These are phyloP conservation scores for Oligia latruncula DNA, from an alignment of 2,888 invertebrate species.

Conservation along the genomic window DNA sequence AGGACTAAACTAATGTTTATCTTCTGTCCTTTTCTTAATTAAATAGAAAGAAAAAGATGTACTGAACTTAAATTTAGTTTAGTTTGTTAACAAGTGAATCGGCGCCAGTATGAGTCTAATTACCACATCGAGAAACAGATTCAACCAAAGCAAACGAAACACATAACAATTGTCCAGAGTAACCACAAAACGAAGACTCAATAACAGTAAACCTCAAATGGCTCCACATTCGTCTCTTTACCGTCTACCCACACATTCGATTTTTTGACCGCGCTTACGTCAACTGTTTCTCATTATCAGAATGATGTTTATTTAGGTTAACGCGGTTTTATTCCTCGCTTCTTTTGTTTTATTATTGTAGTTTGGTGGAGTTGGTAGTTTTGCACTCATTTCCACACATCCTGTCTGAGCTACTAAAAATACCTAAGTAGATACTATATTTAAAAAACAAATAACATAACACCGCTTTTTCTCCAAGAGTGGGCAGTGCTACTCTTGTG, in stretches of 20 bases:
- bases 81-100: too few relatives aligned
- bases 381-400: not conserved
- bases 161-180: constrained; percentile 1
- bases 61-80: too few relatives aligned
- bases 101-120: not conserved
- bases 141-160: constrained; percentile 20
- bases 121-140: constrained; percentile 5
- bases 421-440: not conserved
- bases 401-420: not conserved
- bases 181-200: constrained; percentile 46
- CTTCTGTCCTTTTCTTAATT: too few relatives aligned
- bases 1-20: too few relatives aligned
- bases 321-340: constrained; percentile 27
- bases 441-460: not conserved
- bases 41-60: too few relatives aligned
- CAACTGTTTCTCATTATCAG: constrained; percentile 45
- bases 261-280: constrained; percentile 56
- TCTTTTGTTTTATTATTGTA: constrained; percentile 27
- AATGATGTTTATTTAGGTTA: constrained; percentile 65
- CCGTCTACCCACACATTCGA: constrained; percentile 45
- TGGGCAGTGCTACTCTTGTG: not conserved
- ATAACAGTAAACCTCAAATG: constrained; percentile 45
- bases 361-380: not conserved
- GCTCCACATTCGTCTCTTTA: constrained; percentile 49
- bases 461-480: not conserved